These are phyloP conservation scores for Drosophila nikananu DNA, from an alignment of 1,140 invertebrate genomes.

Conservation along the genomic window DNA sequence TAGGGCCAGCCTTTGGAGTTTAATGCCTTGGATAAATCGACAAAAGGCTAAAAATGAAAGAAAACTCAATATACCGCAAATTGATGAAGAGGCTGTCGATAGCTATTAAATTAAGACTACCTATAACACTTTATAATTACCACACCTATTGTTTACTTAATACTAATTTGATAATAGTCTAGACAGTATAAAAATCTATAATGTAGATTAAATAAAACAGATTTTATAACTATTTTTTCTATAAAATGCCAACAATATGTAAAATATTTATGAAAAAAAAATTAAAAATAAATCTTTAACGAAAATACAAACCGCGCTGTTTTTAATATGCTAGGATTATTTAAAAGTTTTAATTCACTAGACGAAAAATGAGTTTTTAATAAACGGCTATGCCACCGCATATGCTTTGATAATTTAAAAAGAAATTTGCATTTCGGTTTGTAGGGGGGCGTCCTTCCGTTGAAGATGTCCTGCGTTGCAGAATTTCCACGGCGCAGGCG, in stretches of 20 bases:
- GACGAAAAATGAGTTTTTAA: too few species aligned
- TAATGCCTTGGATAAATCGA: conserved; percentile 89
- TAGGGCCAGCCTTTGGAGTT: conserved; percentile 91
- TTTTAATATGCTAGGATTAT: too few species aligned
- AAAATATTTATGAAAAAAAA: conserved; percentile 10
- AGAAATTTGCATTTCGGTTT: too few species aligned
- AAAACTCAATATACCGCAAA: conserved; percentile 47
- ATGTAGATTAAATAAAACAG: conserved; percentile 16
- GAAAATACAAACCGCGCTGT: background rate
- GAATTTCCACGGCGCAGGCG: too few species aligned
- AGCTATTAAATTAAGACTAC: conserved; percentile 52
- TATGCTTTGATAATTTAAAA: too few species aligned
- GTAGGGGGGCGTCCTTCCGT: too few species aligned
- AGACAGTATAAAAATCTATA: conserved; percentile 39
- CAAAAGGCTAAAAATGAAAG: conserved; percentile 69
- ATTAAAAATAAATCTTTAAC: background rate
- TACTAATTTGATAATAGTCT: conserved; percentile 64
- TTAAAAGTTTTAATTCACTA: background rate
- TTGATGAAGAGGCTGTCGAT: conserved; percentile 62
- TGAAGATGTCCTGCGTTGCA: too few species aligned
- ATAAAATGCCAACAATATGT: conserved; percentile 9
- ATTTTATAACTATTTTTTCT: conserved; percentile 28
- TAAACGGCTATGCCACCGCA: too few species aligned
- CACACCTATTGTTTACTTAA: conserved; percentile 74
- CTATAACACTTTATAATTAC: conserved; percentile 69